Conservation (phyloP, 1,140 invertebrate species). For the Varroa destructor region DNA sequence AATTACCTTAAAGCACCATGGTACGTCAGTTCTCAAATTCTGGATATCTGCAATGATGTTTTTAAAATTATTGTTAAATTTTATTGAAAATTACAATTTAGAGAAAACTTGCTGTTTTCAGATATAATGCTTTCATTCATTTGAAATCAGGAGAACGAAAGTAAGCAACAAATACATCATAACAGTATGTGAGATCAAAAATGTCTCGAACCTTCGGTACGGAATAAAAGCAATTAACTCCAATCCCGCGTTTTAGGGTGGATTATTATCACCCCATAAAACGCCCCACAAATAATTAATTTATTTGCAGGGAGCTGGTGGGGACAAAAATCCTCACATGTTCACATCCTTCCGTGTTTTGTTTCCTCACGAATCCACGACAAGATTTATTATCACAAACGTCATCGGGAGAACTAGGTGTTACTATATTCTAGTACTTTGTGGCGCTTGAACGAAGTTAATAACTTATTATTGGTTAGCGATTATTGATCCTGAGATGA, state of each 20-base stretch:
- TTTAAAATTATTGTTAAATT: too few species aligned
- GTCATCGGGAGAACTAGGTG: too few species aligned
- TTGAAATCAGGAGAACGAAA: constrained; percentile 20
- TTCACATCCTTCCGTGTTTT: too few species aligned
- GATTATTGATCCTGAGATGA: too few species aligned
- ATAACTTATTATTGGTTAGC: too few species aligned
- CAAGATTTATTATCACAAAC: too few species aligned
- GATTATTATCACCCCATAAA: constrained; percentile 10
- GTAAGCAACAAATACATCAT: constrained; percentile 2
- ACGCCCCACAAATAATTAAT: constrained; percentile 24
- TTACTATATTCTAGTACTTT: too few species aligned
- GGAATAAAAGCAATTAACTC: not conserved
- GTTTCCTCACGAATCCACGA: too few species aligned
- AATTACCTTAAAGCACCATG: too few species aligned
- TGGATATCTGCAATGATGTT: too few species aligned
- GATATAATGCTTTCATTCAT: constrained; percentile 17
- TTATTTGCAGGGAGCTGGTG: constrained; percentile 23
- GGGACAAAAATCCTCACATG: not conserved
- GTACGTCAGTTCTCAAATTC: too few species aligned
- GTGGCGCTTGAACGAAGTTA: too few species aligned
- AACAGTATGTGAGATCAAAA: not conserved
- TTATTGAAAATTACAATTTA: not conserved
- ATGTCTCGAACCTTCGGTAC: constrained; percentile 26
- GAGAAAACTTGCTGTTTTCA: not conserved
- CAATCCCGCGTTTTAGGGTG: constrained; percentile 22